These are phyloP conservation scores for Trichosurus vulpecula DNA, from an alignment of 2,797 vertebrate genomes.

Conservation along the genomic window DNA sequence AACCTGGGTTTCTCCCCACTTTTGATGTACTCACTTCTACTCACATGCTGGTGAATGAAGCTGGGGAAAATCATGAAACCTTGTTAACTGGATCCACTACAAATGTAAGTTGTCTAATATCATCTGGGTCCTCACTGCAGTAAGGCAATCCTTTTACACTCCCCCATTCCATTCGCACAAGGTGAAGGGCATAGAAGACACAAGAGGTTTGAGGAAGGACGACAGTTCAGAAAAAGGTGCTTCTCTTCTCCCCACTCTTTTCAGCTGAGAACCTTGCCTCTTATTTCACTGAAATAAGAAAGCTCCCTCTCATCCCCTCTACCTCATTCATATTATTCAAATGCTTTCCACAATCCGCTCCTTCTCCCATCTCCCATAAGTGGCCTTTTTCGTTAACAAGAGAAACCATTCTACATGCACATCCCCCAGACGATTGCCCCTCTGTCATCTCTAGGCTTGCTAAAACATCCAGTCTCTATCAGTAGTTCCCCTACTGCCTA, in stretches of 20 bases:
- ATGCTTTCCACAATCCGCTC: background rate
- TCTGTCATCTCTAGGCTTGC: background rate
- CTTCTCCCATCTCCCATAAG: background rate
- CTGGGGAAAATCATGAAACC: background rate
- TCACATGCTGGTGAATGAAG: background rate
- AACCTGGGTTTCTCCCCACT: background rate
- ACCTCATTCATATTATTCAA: background rate
- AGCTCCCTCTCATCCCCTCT: background rate
- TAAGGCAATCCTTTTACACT: background rate
- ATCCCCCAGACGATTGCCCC: background rate
- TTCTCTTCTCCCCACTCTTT: background rate
- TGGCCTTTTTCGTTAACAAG: background rate
- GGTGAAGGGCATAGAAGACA: background rate
- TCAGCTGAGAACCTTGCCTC: background rate
- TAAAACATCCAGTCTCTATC: background rate
- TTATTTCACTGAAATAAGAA: background rate
- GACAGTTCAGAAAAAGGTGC: background rate
- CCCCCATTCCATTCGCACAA: background rate
- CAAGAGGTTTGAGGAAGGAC: background rate
- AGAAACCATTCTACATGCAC: background rate
- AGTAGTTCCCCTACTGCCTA: background rate
- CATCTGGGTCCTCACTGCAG: background rate
- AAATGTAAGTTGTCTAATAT: background rate
- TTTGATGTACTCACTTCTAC: background rate
- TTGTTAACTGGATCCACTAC: background rate